Evolutionary conservation across 2,797 vertebrate species (phyloP).

Genomic region (Anguilla obscura): DNA sequence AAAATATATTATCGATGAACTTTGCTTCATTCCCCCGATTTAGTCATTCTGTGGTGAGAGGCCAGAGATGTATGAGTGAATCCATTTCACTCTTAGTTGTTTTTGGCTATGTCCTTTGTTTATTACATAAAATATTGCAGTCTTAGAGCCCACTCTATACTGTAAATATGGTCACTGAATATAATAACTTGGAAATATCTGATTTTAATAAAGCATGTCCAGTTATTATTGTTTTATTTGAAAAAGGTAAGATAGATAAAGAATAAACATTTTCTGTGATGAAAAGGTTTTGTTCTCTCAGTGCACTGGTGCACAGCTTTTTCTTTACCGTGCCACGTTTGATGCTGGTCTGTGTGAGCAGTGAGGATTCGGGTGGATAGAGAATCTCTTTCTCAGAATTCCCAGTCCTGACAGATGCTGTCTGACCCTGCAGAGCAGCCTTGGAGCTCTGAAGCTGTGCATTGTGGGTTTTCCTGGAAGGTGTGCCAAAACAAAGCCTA

Average conservation of each 20-base stretch:
- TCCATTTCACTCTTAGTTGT: neutral
- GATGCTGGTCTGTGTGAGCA: neutral
- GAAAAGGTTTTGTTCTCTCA: neutral
- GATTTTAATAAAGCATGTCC: too few species aligned
- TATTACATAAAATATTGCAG: too few species aligned
- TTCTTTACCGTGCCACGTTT: neutral
- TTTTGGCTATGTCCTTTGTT: neutral
- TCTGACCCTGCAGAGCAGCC: constrained; percentile 19
- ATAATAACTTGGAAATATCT: neutral
- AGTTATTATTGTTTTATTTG: neutral
- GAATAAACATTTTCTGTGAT: neutral
- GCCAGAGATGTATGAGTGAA: neutral
- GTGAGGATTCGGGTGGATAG: neutral
- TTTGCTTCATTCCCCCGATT: neutral
- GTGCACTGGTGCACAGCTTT: neutral
- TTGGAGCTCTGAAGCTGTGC: constrained; percentile 9
- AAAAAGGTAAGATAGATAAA: neutral
- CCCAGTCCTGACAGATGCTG: constrained; percentile 19
- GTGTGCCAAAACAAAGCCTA: constrained; percentile 9
- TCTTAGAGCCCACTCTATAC: too few species aligned
- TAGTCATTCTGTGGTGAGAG: neutral
- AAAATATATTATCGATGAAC: neutral
- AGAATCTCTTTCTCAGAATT: neutral
- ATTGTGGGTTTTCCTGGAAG: constrained; percentile 29
- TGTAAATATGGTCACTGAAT: neutral